Percentiles rank a stretch among this genome's conserved stretches.
Conservation (phyloP, 1,140 invertebrate genomes). For the Panagrolaimus sp. region DNA sequence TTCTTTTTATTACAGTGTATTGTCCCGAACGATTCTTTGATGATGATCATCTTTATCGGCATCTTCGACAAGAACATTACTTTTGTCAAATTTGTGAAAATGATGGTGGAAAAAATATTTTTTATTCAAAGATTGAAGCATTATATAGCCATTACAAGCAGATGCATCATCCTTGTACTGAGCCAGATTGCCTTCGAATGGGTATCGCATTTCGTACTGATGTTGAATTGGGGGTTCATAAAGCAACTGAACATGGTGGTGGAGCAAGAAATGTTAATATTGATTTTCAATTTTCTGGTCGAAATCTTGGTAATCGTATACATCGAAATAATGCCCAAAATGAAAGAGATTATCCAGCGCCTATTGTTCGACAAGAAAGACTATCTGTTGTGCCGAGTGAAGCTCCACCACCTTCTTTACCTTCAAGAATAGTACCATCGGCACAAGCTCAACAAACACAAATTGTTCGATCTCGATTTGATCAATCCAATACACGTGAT, state of each 20-base stretch:
- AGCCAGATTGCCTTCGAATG: conserved; percentile 39
- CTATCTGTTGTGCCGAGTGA: no score
- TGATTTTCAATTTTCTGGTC: conserved; percentile 6
- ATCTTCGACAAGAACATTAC: conserved; percentile 51
- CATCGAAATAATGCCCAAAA: neutral
- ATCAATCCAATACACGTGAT: neutral
- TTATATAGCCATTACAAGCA: conserved; percentile 41
- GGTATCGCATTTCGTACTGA: conserved; percentile 53
- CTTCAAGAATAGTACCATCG: neutral
- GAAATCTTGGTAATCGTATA: conserved; percentile 1
- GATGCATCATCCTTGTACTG: conserved; percentile 43
- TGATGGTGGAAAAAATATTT: conserved; percentile 47
- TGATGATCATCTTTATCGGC: conserved; percentile 48
- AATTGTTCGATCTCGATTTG: neutral
- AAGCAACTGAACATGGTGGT: conserved; percentile 26
- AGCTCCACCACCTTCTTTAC: neutral
- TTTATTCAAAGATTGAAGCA: conserved; percentile 42
- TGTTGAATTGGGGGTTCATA: conserved; percentile 47
- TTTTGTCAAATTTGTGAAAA: conserved; percentile 55
- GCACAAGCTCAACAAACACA: neutral
- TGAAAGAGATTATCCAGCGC: neutral
- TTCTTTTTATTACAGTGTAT: no score
- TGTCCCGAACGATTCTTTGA: conserved; percentile 53
- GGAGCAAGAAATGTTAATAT: neutral
- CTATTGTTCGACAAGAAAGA: no score